These are phyloP conservation scores for Calidris pugnax DNA, from an alignment of 2,113 vertebrate genomes.

Conservation along the genomic window DNA sequence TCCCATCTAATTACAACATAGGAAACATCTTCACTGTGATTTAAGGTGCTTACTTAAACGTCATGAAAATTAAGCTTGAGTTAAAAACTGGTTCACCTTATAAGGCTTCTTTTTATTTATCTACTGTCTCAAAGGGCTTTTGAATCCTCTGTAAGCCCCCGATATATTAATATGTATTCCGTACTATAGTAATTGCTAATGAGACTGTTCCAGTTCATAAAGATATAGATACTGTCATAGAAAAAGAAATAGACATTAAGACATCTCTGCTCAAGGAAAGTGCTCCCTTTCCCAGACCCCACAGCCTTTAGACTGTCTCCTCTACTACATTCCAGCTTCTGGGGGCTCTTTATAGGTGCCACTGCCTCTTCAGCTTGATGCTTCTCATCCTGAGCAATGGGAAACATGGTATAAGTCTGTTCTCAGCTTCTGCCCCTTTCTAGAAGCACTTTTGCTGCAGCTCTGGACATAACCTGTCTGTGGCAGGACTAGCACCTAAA, in stretches of 20 bases:
- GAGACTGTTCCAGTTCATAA: neutral
- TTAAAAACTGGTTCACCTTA: neutral
- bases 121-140: neutral
- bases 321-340: neutral
- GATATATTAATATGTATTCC: neutral
- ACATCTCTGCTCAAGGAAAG: neutral
- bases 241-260: neutral
- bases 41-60: neutral
- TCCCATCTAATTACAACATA: neutral
- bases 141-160: neutral
- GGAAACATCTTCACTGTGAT: neutral
- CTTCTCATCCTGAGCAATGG: neutral
- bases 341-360: neutral
- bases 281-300: neutral
- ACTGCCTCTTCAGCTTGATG: neutral
- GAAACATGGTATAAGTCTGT: neutral
- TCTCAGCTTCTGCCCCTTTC: neutral
- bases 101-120: neutral
- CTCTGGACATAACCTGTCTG: neutral
- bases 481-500: neutral
- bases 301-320: neutral
- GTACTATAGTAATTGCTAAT: neutral
- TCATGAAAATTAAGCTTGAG: neutral
- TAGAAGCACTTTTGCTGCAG: neutral
- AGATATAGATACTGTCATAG: neutral